Evolutionary conservation across 2,113 vertebrate species (phyloP), one percentile per base, ranked within the genome.

Genomic region (Thymallus thymallus): DNA sequence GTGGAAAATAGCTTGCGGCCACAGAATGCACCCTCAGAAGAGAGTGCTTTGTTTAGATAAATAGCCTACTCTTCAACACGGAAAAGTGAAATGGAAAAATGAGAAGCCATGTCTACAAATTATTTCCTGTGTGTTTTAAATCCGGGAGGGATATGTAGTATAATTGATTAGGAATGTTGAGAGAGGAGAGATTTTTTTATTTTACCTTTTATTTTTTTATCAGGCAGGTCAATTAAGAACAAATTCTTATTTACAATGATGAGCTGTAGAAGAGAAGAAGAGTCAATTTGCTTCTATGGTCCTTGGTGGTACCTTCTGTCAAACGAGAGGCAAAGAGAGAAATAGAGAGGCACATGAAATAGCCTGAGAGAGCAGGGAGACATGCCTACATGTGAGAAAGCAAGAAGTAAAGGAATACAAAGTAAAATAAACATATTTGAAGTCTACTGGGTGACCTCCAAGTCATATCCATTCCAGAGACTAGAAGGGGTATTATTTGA

Each of bases 1-100:
- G 90, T 92, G 91, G 93, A 94, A 94, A 93, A 93, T 93, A 91
- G 90, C 92, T 90, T 48, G 75, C 80, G 90, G 90, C 90, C 85
- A 82, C 82, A 79, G 79, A 88, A 91, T 85, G 87, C 85, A 83
- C 85, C 83, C 85, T 86, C 72, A 76, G 63, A 48, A 84, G 4
- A 86, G 80, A 87, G 83, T 70, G 86, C 82, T 80, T 80, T 86
- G 82, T 91, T 92, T 89, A 85, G 87, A 93, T 91, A 90, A 92
- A 92, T 89, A n/a, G n/a, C n/a, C n/a, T n/a, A 91, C 89, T 91
- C 87, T 92, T 82, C 77, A 86, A 84, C 84, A 51, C 65, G 60
- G 76, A 51, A 18, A 75, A 86, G 88, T 86, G 84, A 82, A 88
- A 89, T 78, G 74, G 74, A 69, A 84, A 85, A 85, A 80, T 81